Evolutionary conservation across 1,140 invertebrate species (phyloP).

Genomic region (Sminthurinus signatus): DNA sequence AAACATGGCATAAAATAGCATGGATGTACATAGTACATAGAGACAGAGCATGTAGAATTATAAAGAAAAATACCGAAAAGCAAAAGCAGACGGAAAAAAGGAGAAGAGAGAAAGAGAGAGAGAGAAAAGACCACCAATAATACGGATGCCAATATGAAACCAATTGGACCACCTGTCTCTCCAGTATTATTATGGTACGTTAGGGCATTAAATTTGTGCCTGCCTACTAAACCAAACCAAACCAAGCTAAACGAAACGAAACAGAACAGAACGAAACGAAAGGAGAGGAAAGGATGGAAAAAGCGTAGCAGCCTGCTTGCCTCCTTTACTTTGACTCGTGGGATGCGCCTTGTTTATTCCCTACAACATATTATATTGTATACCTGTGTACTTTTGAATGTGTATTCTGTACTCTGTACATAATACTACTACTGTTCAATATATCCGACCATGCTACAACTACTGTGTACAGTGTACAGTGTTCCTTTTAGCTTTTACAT

Average conservation of each 20-base stretch:
- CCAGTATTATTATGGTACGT: conserved; percentile 18
- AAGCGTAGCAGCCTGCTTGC: background rate
- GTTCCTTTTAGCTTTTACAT: no score
- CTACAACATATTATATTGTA: background rate
- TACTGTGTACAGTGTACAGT: no score
- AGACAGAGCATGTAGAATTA: background rate
- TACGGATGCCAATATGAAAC: conserved; percentile 6
- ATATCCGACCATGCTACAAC: no score
- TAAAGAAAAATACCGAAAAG: background rate
- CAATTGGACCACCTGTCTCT: conserved; percentile 18
- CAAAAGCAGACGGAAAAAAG: background rate
- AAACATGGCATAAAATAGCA: no score
- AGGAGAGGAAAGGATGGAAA: no score
- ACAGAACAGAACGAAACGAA: no score
- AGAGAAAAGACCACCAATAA: background rate
- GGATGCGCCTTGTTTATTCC: background rate
- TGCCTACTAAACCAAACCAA: background rate
- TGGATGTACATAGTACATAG: background rate
- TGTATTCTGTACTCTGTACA: no score
- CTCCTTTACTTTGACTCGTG: background rate
- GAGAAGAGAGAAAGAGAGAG: background rate
- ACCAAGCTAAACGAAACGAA: no score
- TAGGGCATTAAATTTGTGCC: conserved; percentile 9
- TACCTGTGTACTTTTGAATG: no score
- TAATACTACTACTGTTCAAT: no score